Evolutionary conservation across 2,113 vertebrate genomes (phyloP).

Genomic region (Agapornis roseicollis): DNA sequence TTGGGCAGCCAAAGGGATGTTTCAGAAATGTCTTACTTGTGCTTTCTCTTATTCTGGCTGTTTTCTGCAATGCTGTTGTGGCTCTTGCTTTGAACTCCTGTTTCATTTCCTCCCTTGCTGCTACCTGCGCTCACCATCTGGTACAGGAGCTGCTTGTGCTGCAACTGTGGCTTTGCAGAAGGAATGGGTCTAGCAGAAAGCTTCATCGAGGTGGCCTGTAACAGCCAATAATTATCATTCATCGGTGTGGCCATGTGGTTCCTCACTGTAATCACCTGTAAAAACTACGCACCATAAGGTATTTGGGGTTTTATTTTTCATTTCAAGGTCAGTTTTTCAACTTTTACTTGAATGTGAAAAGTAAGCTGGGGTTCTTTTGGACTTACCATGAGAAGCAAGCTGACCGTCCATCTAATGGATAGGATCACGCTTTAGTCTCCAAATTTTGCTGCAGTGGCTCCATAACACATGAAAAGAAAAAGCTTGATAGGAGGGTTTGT

Average conservation of each 20-base stretch:
- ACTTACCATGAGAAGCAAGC: neutral
- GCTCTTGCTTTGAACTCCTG: neutral
- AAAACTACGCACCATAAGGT: neutral
- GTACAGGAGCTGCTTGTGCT: neutral
- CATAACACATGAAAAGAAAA: neutral
- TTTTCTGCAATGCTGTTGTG: neutral
- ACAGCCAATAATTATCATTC: neutral
- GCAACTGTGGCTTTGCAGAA: neutral
- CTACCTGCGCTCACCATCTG: fast-evolving
- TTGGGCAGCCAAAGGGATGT: neutral
- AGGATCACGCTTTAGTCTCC: neutral
- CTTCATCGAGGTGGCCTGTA: neutral
- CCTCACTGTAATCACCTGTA: neutral
- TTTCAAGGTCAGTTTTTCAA: neutral
- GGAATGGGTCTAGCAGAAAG: neutral
- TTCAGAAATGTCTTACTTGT: neutral
- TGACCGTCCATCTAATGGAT: neutral
- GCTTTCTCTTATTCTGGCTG: neutral
- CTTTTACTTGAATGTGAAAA: neutral
- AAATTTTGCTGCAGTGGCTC: neutral
- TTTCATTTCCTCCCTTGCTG: neutral
- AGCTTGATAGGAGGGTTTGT: neutral
- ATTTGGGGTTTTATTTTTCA: neutral
- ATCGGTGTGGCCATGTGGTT: neutral
- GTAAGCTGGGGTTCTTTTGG: neutral